phyloP scores from a whole-genome alignment of 2,113 vertebrate genomes.

The Pygathrix nemaeus region DNA sequence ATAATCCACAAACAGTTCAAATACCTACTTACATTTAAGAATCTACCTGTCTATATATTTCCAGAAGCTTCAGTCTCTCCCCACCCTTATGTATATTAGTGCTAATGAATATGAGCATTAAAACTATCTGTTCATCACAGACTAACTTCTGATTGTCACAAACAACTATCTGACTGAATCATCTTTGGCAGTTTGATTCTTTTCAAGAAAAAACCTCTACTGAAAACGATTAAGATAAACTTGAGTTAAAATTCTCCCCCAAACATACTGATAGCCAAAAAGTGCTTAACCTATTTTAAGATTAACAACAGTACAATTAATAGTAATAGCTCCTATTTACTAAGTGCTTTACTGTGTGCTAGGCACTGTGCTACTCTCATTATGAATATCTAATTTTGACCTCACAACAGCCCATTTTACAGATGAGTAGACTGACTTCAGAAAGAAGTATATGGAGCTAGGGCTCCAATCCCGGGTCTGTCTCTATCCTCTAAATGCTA shows the following conservation, averaged over 20 bases:
- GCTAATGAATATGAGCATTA: background rate
- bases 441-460: background rate
- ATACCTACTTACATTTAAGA: background rate
- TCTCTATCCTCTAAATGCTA: background rate
- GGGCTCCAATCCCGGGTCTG: background rate
- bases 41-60: background rate
- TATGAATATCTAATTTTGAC: background rate
- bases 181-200: background rate
- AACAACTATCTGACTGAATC: background rate
- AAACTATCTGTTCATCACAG: background rate
- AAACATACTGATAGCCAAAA: background rate
- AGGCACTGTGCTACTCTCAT: background rate
- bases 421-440: background rate
- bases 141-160: background rate
- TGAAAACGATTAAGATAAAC: background rate
- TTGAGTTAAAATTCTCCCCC: background rate
- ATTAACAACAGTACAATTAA: background rate
- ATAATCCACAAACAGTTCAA: background rate
- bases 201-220: background rate
- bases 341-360: background rate
- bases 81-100: too few relatives aligned
- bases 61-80: background rate
- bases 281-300: fast-evolving
- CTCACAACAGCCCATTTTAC: background rate
- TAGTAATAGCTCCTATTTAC: background rate